phyloP scores from a whole-genome alignment of 2,113 vertebrate species.

The Mixornis gularis region DNA sequence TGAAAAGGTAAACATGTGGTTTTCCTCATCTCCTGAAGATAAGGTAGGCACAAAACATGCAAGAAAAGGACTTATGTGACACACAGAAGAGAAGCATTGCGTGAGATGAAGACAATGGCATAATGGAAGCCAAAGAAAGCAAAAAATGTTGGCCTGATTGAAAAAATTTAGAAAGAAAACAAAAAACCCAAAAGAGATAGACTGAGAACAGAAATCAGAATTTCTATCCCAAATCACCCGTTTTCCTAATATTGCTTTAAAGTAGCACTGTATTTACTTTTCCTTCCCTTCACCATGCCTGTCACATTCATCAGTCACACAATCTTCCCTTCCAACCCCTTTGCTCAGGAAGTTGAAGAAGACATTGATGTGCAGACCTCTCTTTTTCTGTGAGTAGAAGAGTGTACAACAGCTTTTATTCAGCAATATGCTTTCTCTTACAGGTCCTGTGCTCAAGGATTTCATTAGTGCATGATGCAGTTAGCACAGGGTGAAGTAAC shows the following conservation, averaged over 20 bases:
- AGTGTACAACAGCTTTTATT: not conserved
- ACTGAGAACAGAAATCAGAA: not conserved
- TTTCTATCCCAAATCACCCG: rapidly evolving
- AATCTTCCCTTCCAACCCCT: not conserved
- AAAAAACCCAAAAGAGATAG: not conserved
- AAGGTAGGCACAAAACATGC: not conserved
- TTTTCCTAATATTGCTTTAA: not conserved
- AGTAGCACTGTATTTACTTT: not conserved
- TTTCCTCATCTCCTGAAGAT: not conserved
- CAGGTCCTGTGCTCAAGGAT: not conserved
- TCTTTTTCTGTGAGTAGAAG: not conserved
- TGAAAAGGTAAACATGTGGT: not conserved
- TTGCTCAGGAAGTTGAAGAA: not conserved
- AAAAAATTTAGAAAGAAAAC: not conserved
- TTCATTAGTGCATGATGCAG: not conserved
- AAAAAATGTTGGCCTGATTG: rapidly evolving
- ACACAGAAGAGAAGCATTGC: not conserved
- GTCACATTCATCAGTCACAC: not conserved
- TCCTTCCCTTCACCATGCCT: not conserved
- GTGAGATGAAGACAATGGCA: too few relatives aligned
- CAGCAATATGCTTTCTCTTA: not conserved
- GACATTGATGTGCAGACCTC: not conserved
- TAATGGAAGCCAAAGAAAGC: not conserved
- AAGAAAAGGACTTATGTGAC: not conserved
- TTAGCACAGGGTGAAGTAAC: not conserved